Evolutionary conservation across 2,888 invertebrate species (phyloP), one percentile per base, ranked within the genome.

Genomic region (Disparrhopalites patrizii): DNA sequence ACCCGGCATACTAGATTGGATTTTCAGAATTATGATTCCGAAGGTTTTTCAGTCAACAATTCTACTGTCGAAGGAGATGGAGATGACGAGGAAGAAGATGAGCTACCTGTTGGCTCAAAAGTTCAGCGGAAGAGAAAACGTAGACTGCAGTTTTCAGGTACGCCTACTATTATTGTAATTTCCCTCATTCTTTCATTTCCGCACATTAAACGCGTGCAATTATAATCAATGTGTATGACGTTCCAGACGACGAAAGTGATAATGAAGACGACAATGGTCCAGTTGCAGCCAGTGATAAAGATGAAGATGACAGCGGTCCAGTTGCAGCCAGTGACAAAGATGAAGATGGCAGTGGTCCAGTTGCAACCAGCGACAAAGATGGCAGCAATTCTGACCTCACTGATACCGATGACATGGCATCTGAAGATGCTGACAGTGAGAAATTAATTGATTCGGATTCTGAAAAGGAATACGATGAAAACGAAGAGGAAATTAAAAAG

Each of bases 361-460:
- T 76, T 36, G 75, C 76, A 60, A 75, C 74, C 20, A 73, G 73
- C 7, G 76, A 72, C 13, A 66, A 68, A 2, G 62, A 72, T n/a
- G 67, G 70, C 3, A 70, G 75, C 30, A 78, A 78, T 13, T 77
- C 78, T 67, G 78, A 77, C 50, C 79, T 78, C 10, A 77, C 78
- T 66, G 78, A 77, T 51, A 79, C 78, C 27, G 78, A 76, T 65
- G 73, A 70, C 18, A 76, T 76, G 18, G 74, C 70, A 43, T 73
- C 71, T 10, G 67, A 70, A 2, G 71, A 76, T 25, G 78, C 78
- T 10, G 77, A 78, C 67, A 78, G 77, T 51, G 81, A 89, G 2
- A 88, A 87, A 76, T 91, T n/a, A n/a, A n/a, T 91, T 76, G 91
- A 91, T 78, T 91, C 91, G 0, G 76, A 43, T 54, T 61, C 51